Evolutionary conservation across 2,888 invertebrate species (phyloP), one percentile per base, ranked within the genome.

Genomic region (Nectonema munidae): DNA sequence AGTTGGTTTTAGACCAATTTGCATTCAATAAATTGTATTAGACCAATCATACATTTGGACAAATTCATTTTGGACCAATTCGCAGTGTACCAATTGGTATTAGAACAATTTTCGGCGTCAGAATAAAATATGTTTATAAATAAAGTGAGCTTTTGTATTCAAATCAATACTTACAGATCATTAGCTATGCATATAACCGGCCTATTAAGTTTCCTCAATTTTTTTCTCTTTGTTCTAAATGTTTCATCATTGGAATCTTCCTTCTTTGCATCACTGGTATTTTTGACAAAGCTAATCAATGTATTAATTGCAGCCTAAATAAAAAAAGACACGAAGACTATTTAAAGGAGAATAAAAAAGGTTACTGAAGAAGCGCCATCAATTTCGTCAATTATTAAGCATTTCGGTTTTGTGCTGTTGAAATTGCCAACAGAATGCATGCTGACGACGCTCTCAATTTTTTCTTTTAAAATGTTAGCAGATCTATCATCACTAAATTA

Each of bases 171-270:
- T 49, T 74, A 89, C 47, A 72, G 61, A 51, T 89, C 83, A 52
- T 95, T 95, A 51, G 89, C 95, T 44, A 89, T 86, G 50, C 86
- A 89, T 45, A 95, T 75, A 21, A 95, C 68, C 0, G 89, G 89
- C 37, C 89, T 59, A 44, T 67, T 65, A 38, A 83, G 56, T 3
- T 49, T 41, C 13, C 44, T 46, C 15, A 45, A 46, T 11, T 36
- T 30, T 42, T 50, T 49, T 41, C 50, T 51, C 44, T 50, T 52
- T 40, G 6, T 25, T 25, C n/a, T n/a, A 25, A 25, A 9, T 25
- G 6, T 25, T 25, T 25, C 25, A 25, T 6, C 25, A 9, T 25
- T n/a, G n/a, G 25, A 25, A 25, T n/a, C n/a, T n/a, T 9, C n/a
- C 25, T 6, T 25, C n/a, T 25, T n/a, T 25, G 6, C n/a, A 25